Evolutionary conservation across 2,888 invertebrate species (phyloP).

Genomic region (Axea sp.): DNA sequence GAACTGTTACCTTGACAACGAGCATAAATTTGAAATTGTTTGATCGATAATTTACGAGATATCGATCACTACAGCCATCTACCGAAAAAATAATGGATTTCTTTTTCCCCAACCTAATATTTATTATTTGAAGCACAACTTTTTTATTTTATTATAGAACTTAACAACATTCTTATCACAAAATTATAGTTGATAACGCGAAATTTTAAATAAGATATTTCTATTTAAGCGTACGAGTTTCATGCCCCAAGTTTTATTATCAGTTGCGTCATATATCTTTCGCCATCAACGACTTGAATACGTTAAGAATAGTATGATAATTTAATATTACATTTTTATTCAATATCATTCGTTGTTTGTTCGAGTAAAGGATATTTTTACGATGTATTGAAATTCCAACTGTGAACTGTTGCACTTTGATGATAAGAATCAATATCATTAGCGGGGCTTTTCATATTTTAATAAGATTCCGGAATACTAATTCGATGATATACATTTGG

Average conservation of each 20-base stretch:
- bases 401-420: constrained; percentile 54
- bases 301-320: constrained; percentile 53
- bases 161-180: no score
- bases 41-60: no score
- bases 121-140: no score
- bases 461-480: constrained; percentile 41
- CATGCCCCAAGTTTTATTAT: constrained; percentile 41
- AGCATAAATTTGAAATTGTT: no score
- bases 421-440: constrained; percentile 50
- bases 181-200: no score
- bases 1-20: no score
- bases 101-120: no score
- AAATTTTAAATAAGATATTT: no score
- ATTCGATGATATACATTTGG: constrained; percentile 42
- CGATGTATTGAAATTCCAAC: constrained; percentile 45
- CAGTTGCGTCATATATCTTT: constrained; percentile 46
- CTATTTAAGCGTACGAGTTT: no score
- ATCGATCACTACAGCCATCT: no score
- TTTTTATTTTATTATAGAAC: no score
- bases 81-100: no score
- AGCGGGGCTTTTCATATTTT: constrained; percentile 50
- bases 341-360: constrained; percentile 52
- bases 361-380: constrained; percentile 48
- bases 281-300: constrained; percentile 48
- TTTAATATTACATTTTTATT: constrained; percentile 49